Base-by-base conservation (phyloP, 1,140 invertebrate genomes). In the Drosophila ananassae region DNA sequence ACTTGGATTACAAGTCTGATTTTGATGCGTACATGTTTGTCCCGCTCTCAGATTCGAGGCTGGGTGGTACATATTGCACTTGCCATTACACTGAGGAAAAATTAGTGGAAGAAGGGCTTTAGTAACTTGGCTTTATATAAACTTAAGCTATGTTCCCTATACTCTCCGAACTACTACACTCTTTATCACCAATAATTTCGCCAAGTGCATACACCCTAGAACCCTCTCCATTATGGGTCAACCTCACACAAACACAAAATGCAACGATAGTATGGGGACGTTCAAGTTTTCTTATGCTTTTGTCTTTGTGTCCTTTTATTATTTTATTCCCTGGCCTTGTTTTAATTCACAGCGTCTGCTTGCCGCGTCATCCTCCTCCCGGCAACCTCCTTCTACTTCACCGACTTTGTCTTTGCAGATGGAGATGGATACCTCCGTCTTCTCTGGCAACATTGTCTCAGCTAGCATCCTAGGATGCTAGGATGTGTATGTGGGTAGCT, bases 1-100 rank as follows among this genome's bases (percentile, higher is more conserved):
- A 79, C 83, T 89, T 89, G 83, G 83, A 89, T 89, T 89, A 89
- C 83, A 89, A 89, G 83, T 89, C 83, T 89, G 83, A 89, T 89
- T 89, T 89, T 89, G 83, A 89, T 89, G 83, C 84, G 83, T 89
- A 83, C 84, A 89, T 89, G 82, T 73, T 76, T 77, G 73, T 61
- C 73, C 54, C 60, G 50, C 24, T 59, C 48, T 57, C 34, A 17
- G 37, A n/a, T 13, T 10, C n/a, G 41, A 12, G 53, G 32, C 30
- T 51, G 72, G 71, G 51, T 32, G 22, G 69, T 28, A 73, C 64
- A 51, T 47, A 81, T 50, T 66, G 71, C 72, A 75, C 71, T 74
- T 74, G 71, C 71, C 41, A 17, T 13, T 1, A 24, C 51, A 71
- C 50, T 48, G 50, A 6, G 3, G 66, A 28, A 66, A 62, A 39